Evolutionary conservation across 2,113 vertebrate species (phyloP), one percentile per base, ranked within the genome.

Genomic region (Chaetops frenatus): DNA sequence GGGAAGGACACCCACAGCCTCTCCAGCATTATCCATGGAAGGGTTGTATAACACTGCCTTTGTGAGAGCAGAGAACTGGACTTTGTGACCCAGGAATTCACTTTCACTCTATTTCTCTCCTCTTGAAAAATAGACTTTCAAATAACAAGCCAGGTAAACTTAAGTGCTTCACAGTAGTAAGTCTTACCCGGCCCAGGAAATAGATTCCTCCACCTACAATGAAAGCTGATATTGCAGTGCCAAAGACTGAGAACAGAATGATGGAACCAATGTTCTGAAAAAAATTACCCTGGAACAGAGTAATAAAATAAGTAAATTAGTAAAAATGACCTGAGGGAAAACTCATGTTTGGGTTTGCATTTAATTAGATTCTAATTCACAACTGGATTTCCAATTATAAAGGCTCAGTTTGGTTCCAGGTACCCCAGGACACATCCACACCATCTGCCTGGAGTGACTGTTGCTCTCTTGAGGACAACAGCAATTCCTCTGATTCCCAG

Each of bases 211-310:
- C 99, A 73, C 99, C 99, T 29, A 99, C 99, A 89, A 99, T 98
- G 97, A 99, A 99, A 96, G 99, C 99, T 10, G 99, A 99, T 96
- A 99, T 99, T 14, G 98, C 98, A 11, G 99, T 99, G 71, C 99
- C 99, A 90, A 99, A 99, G 28, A 99, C 99, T 93, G 99, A 99
- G 96, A 99, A 99, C 6, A 99, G 98, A 22, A 99, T 98, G 97
- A 99, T 99, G 96, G 99, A 99, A 71, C 99, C 99, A 16, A 99
- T 99, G 95, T 99, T 99, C 96, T 99, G 99, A 96, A 99, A 99
- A 97, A 99, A 99, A 97, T 99, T 99, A 78, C 99, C 99, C 99
- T 99, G 89, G 51, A 97, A 94, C 45, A 94, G 36, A 95, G 69
- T 28, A 74, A 82, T 10, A 61, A 65, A 93, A n/a, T 15, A 69